Evolutionary conservation across 2,888 invertebrate genomes (phyloP).

Genomic region (Schrankia costaestrigalis): DNA sequence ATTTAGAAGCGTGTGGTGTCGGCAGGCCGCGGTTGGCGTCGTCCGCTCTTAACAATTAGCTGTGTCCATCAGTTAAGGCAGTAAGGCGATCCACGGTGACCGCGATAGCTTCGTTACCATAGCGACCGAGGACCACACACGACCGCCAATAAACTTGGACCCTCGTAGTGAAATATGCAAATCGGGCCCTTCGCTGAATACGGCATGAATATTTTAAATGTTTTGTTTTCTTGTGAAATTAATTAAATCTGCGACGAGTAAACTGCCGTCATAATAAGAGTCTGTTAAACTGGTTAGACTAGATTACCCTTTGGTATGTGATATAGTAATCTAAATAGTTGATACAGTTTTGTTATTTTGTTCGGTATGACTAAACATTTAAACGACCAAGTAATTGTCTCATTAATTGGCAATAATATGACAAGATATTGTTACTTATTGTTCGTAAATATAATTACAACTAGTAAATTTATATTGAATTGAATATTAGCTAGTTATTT

Average conservation of each 20-base stretch:
- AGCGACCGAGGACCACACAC: constrained; percentile 76
- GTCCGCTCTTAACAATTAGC: constrained; percentile 66
- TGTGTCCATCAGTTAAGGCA: constrained; percentile 65
- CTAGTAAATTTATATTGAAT: too few relatives aligned
- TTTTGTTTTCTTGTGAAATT: constrained; percentile 55
- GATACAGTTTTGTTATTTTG: background rate
- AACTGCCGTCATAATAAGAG: constrained; percentile 18
- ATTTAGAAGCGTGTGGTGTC: constrained; percentile 56
- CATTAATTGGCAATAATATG: too few relatives aligned
- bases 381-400: too few relatives aligned
- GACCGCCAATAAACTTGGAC: constrained; percentile 50
- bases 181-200: constrained; percentile 55
- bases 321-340: too few relatives aligned
- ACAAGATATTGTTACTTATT: too few relatives aligned
- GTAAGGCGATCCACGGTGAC: constrained; percentile 33
- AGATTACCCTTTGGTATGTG: constrained; percentile 13
- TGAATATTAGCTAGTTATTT: too few relatives aligned
- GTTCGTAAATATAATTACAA: too few relatives aligned
- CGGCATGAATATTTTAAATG: constrained; percentile 55
- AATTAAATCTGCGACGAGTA: constrained; percentile 45
- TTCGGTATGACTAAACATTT: constrained; percentile 1
- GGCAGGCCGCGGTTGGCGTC: constrained; percentile 35
- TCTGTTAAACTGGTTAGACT: constrained; percentile 19
- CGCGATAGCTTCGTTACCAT: constrained; percentile 53
- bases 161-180: constrained; percentile 53